Conservation (phyloP, 2,113 vertebrate species). For the Gymnarchus niloticus region DNA sequence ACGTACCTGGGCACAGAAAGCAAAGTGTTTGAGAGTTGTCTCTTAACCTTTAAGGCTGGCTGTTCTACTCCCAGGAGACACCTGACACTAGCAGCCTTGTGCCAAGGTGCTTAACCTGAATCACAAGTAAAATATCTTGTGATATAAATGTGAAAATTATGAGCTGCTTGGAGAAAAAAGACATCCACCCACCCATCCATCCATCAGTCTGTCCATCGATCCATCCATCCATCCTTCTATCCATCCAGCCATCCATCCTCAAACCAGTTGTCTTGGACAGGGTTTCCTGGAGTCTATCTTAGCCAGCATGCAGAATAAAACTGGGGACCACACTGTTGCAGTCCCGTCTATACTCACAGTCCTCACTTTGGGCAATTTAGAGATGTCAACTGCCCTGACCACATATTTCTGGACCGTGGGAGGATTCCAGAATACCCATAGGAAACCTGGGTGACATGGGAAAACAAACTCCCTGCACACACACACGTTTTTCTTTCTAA, state of each 20-base stretch:
- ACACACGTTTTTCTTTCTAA: no score
- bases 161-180: neutral
- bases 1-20: neutral
- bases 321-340: neutral
- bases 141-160: neutral
- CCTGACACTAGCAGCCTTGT: neutral
- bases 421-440: neutral
- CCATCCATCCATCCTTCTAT: neutral
- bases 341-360: no score
- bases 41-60: neutral
- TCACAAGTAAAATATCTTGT: neutral
- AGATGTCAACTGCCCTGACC: neutral
- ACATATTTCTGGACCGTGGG: neutral
- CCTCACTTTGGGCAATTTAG: neutral
- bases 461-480: no score
- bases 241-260: neutral
- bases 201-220: no score
- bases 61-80: neutral
- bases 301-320: neutral
- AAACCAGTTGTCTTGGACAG: neutral
- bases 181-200: neutral
- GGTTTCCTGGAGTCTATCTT: neutral
- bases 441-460: neutral
- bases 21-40: neutral
- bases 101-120: no score